Evolutionary conservation across 2,113 vertebrate species (phyloP), one percentile per base, ranked within the genome.

Genomic region (Turnix velox): DNA sequence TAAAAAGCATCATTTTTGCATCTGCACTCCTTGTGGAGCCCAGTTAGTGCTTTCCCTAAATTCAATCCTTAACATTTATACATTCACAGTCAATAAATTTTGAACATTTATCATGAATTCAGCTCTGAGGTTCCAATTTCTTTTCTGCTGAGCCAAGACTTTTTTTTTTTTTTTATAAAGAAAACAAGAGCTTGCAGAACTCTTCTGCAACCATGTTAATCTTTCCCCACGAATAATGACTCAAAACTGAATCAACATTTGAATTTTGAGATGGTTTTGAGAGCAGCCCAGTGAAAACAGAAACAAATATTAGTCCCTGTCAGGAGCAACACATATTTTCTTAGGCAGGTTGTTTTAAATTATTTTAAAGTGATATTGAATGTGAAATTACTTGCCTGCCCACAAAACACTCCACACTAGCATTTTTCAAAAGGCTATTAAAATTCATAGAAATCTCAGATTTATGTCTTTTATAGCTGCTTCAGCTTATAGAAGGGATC

Each of bases 31-130:
- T 81, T 83, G 57, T 51, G 17, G 46, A 74, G 10, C 46, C 30
- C 69, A 59, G 46, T 63, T 43, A 39, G 13, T 22, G 43, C 35
- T 86, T 74, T 39, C 51, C 68, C 27, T 78, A 74, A 28, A 77
- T 74, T 51, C 23, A 69, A 27, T 46, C 45, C 25, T 71, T 51
- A 58, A 15, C 20, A 42, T 51, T 88, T 81, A 48, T 40, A 59
- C 43, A 74, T 90, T 92, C 65, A 43, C 42, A 91, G 68, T 46
- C 72, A 79, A 94, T 90, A 84, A 68, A 79, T 85, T 94, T 87
- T 5, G 28, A 68, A 72, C 82, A 51, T 84, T 85, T 90, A 58
- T 87, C 82, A 94, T 14, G 10, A 84, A 76, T 78, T 87, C 82
- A 65, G 23, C 2, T 10, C 14, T 78, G 31, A 78, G 20, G 37